A percentile compares a stretch with the other conserved stretches of the same genome.
Evolutionary conservation across 2,888 invertebrate genomes (phyloP).

Genomic region (Chorisops tibialis): DNA sequence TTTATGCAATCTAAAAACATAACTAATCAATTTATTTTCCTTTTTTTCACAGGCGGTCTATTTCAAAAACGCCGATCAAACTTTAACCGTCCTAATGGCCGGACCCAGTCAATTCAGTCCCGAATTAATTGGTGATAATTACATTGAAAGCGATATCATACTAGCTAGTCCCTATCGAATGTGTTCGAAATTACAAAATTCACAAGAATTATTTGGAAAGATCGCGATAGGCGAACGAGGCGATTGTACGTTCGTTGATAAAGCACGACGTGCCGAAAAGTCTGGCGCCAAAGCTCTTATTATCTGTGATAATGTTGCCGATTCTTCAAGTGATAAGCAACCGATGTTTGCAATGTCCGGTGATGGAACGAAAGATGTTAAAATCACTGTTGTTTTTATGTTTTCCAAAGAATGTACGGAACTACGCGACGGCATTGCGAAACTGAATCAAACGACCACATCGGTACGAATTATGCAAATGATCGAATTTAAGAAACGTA

Average conservation of each 20-base stretch:
- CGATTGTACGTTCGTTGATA: constrained; percentile 93
- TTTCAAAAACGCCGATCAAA: constrained; percentile 49
- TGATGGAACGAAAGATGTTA: constrained; percentile 81
- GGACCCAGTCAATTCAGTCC: constrained; percentile 91
- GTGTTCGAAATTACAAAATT: constrained; percentile 58
- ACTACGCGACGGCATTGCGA: constrained; percentile 58
- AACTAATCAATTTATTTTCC: background rate
- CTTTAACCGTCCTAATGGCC: constrained; percentile 59
- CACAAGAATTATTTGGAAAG: constrained; percentile 61
- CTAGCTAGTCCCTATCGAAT: constrained; percentile 70
- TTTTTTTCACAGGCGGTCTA: constrained; percentile 48
- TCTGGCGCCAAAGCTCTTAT: constrained; percentile 83
- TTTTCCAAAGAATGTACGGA: constrained; percentile 73
- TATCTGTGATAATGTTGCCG: constrained; percentile 77
- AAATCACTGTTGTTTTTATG: constrained; percentile 87
- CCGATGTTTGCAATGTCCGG: constrained; percentile 96
- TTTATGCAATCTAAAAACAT: background rate
- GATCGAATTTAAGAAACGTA: constrained; percentile 47
- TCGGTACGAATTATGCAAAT: constrained; percentile 52
- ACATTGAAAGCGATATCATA: constrained; percentile 63
- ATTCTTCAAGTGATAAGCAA: constrained; percentile 69
- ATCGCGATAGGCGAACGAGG: constrained; percentile 87
- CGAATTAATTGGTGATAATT: constrained; percentile 64
- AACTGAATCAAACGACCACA: constrained; percentile 55
- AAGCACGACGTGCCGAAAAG: constrained; percentile 77